Base-by-base conservation (phyloP, 1,140 invertebrate species). In the Diachasma alloeum region DNA sequence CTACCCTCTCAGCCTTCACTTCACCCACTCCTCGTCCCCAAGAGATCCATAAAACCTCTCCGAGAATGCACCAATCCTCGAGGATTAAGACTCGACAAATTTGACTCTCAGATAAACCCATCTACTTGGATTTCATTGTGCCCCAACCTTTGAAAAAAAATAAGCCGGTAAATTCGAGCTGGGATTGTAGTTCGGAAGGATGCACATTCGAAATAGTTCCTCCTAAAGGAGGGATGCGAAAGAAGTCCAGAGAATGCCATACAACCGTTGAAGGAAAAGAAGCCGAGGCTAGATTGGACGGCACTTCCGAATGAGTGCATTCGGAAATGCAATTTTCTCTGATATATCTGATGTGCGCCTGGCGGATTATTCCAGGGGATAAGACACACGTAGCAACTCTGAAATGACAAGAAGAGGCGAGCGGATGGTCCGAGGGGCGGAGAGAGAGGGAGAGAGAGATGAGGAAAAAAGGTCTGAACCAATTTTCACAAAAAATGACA, bases 281-380 rank as follows among this genome's bases (percentile, higher is more conserved):
- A 77, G 70, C 26, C 17, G 13, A 4, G 24, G 66, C 48, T 37
- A 68, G 36, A 77, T 77, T 77, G 76, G 76, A 77, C 69, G 19
- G 68, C 75, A 77, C 70, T 77, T 56, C 59, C 71, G 24, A 77
- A 69, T 39, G 70, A 73, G 59, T 77, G 76, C 56, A 73, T 73
- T 73, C 39, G 76, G 56, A 77, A 73, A 77, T 53, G 70, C 76
- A 77, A 77, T 77, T 77, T 77, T 68, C 56, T 72, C 59, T 73
- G 70, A 72, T 73, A 76, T 44, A 76, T 17, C 75, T 26, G 59
- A 74, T 67, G 73, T 31, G 9, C 56, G 42, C 48, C 15, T 36
- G 72, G 24, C 56, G 37, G 36, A 63, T 74, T 74, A 74, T 74
- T 74, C 36, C 48, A 53, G 37, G 37, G 72, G 42, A 66, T 42